Evolutionary conservation across 2,888 invertebrate genomes (phyloP), one percentile per base, ranked within the genome.

Genomic region (Spodoptera littoralis): DNA sequence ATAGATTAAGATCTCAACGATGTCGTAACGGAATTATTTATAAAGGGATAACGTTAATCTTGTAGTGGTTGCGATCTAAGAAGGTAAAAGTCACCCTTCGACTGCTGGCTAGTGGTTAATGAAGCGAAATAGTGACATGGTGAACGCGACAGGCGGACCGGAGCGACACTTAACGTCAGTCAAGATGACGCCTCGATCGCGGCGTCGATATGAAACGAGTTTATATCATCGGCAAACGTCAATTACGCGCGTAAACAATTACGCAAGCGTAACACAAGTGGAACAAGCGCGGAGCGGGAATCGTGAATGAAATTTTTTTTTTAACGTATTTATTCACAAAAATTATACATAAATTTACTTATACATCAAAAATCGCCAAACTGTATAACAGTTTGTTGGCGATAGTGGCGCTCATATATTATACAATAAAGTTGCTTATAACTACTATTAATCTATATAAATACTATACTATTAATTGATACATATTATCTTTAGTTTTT

Each of bases 241-340:
- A 89, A 89, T 89, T 88, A 89, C 81, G 62, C 69, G 73, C 70
- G 77, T 79, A 83, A 85, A 88, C 86, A 87, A 87, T 88, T 88
- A 86, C 84, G 81, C 81, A 87, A 88, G 72, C 55, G 65, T 75
- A 73, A 69, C 65, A 59, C 71, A 77, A 75, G 74, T 66, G 73
- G 77, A 78, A 77, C 80, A 80, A 74, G 74, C 64, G 58, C 42
- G 12, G 36, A 69, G 58, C 69, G 52, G 62, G 68, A 70, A 75
- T 72, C 67, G 67, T 77, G 80, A 83, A 82, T 77, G 83, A 73
- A n/a, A n/a, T n/a, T n/a, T n/a, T n/a, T n/a, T n/a, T n/a, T n/a
- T n/a, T n/a, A n/a, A n/a, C n/a, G n/a, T n/a, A n/a, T n/a, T n/a
- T n/a, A n/a, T n/a, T n/a, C n/a, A n/a, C n/a, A n/a, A n/a, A n/a